These are phyloP conservation scores for Zaprionus ghesquierei DNA, from an alignment of 1,140 invertebrate genomes.

Conservation along the genomic window DNA sequence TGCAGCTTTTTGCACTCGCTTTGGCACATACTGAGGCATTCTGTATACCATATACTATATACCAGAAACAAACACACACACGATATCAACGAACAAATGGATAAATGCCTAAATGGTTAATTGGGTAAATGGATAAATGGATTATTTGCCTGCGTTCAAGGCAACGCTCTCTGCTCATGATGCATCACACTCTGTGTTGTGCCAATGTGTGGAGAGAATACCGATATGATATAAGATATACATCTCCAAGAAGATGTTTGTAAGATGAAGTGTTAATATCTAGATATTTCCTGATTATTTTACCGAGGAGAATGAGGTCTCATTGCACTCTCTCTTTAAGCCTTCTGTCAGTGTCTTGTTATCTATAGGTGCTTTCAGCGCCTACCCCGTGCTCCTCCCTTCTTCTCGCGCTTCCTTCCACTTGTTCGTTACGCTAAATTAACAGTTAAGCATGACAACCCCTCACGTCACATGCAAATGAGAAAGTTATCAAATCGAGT, in stretches of 20 bases:
- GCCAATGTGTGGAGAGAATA: no score
- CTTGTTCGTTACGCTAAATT: background rate
- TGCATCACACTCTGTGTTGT: background rate
- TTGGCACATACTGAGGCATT: background rate
- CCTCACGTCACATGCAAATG: conserved; percentile 15
- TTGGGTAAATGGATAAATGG: conserved; percentile 24
- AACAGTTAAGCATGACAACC: background rate
- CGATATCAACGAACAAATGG: conserved; percentile 7
- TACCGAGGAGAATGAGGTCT: no score
- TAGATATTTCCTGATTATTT: no score
- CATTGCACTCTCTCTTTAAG: background rate
- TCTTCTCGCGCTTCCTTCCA: background rate
- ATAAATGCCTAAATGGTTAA: conserved; percentile 15
- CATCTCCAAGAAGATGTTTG: no score
- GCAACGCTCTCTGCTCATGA: background rate
- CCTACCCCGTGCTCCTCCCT: background rate
- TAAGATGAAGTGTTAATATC: no score
- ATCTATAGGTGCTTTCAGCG: background rate
- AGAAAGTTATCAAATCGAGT: conserved; percentile 8
- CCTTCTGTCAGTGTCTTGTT: background rate
- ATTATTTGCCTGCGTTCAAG: conserved; percentile 29
- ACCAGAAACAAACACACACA: background rate
- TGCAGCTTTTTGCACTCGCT: conserved; percentile 19
- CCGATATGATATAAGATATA: no score
- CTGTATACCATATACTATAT: background rate